phyloP scores from a whole-genome alignment of 64 coral and sea anemone genomes.

The Dendrophyllia cribrosa region DNA sequence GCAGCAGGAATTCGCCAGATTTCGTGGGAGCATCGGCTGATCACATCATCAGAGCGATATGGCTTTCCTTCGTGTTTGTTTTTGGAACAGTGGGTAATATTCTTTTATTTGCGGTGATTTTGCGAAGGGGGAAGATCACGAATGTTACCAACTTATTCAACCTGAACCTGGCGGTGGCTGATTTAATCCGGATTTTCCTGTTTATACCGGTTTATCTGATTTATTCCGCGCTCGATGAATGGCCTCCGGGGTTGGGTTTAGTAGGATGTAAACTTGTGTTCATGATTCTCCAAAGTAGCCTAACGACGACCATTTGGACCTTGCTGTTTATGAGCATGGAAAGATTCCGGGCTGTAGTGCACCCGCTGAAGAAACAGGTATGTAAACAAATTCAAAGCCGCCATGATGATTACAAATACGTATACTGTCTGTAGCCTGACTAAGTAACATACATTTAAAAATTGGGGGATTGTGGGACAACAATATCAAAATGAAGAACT shows the following conservation, averaged over 20 bases:
- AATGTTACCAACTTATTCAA: conserved; percentile 85
- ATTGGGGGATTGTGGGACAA: no score
- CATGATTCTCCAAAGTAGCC: conserved; percentile 32
- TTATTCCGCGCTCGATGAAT: conserved; percentile 38
- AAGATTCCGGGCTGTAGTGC: conserved; percentile 69
- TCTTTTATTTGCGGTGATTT: conserved; percentile 68
- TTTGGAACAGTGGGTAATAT: conserved; percentile 67
- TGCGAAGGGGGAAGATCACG: conserved; percentile 44
- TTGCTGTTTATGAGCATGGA: conserved; percentile 77
- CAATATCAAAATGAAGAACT: no score
- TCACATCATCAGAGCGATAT: conserved; percentile 30
- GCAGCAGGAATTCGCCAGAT: neutral
- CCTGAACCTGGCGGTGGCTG: conserved; percentile 74
- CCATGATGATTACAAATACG: no score
- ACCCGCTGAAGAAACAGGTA: conserved; percentile 77
- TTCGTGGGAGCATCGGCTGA: neutral
- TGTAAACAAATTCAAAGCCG: neutral
- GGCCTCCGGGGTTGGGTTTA: conserved; percentile 2
- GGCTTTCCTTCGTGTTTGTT: conserved; percentile 39
- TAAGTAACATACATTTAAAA: no score
- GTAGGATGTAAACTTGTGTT: conserved; percentile 28
- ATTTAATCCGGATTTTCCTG: conserved; percentile 68
- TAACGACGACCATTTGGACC: conserved; percentile 23
- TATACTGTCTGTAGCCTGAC: no score
- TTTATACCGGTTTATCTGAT: conserved; percentile 76